Base-by-base conservation (phyloP, 2,113 vertebrate genomes). In the Dryoscopus gambensis region DNA sequence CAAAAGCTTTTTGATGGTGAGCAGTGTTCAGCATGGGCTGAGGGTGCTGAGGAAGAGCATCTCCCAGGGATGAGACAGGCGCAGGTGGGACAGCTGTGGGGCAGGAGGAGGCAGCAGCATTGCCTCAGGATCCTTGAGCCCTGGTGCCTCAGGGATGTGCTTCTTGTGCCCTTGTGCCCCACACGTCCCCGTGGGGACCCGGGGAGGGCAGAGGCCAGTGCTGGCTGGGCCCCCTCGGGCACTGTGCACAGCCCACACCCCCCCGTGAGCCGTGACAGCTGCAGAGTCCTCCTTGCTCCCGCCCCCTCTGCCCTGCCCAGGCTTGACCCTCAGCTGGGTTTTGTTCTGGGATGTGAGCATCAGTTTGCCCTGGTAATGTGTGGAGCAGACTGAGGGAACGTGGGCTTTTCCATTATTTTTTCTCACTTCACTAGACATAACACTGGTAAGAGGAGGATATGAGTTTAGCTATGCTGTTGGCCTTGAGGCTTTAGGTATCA, bases 401-500 rank as follows among this genome's bases (percentile, higher is more conserved):
- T 2, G 44, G 33, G 35, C 19, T 63, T 44, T 24, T 55, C 59
- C 33, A 10, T 27, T 27, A 7, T 35, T 53, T 89, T 59, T 89
- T 60, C 53, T 77, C 37, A 2, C 47, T 68, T 69, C 50, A 46
- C 55, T 50, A 47, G 83, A 63, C 9, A 1, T 55, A 50, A 22
- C 47, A 46, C 59, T 87, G 84, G 77, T 44, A 67, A 87, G 87
- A 78, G 86, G 90, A 88, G 80, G 94, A 96, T 95, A 21, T 73
- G 85, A 67, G 35, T 88, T 88, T 89, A 70, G 59, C 82, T 71
- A 3, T 89, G 91, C 86, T 64, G 79, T 94, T 88, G 76, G 93
- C 93, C 97, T 97, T 95, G 89, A 93, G 96, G 97, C 95, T 97
- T 97, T 84, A 83, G 74, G 88, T 96, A 96, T 96, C 89, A 79